Percentiles rank a stretch among this genome's conserved stretches.
phyloP scores from a whole-genome alignment of 2,113 vertebrate species.

The human (Homo sapiens) region DNA sequence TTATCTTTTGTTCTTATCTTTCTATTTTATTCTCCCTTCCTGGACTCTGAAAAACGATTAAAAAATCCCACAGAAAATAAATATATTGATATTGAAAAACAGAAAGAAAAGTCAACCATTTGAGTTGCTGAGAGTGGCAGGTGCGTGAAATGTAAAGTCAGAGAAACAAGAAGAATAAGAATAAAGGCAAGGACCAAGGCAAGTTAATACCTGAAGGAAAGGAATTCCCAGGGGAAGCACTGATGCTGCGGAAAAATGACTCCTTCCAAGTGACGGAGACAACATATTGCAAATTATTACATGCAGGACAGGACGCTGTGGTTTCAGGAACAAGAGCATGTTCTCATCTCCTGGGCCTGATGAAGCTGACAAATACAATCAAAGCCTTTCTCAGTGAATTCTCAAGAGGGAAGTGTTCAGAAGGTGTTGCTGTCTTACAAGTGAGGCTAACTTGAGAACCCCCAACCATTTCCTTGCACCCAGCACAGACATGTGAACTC shows the following conservation, averaged over 20 bases:
- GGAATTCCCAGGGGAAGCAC: neutral
- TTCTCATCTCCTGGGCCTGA: conserved; percentile 49
- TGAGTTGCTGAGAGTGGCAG: neutral
- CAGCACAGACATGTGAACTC: rapidly evolving
- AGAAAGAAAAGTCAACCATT: neutral
- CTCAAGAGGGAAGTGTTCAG: neutral
- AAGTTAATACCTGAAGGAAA: neutral
- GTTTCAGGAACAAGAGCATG: neutral
- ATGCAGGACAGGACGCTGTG: neutral
- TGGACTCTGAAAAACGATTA: neutral
- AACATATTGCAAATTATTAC: neutral
- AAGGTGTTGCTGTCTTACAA: neutral
- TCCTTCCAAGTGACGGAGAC: neutral
- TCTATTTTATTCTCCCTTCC: neutral
- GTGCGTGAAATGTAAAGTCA: neutral
- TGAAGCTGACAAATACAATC: conserved; percentile 60
- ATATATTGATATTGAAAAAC: neutral
- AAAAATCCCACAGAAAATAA: neutral
- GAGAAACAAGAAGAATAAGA: rapidly evolving
- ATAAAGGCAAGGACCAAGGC: neutral
- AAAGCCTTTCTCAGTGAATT: conserved; percentile 28
- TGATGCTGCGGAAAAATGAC: neutral
- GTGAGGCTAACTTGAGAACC: neutral
- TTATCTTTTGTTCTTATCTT: conserved; percentile 40
- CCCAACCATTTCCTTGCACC: neutral